Conservation (phyloP, 1,140 invertebrate species). For the Mesaphorura yosii region DNA sequence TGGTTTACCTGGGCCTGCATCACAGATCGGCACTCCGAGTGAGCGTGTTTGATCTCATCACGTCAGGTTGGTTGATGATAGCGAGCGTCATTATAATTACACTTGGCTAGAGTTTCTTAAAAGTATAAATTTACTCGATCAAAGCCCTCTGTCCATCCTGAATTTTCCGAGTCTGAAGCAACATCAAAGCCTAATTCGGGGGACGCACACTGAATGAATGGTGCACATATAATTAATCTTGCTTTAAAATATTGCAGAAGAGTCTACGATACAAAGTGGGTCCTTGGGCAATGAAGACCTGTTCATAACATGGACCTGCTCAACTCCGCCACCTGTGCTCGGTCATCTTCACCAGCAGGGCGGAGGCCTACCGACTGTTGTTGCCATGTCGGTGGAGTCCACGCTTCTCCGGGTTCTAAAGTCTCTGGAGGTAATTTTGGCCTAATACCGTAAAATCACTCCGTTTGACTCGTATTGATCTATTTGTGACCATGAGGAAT, state of each 20-base stretch:
- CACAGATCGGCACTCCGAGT: slow-evolving; percentile 39
- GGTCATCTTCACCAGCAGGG: slow-evolving; percentile 21
- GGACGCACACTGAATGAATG: no score
- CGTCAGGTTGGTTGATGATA: slow-evolving; percentile 18
- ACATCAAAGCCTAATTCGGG: no score
- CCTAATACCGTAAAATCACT: no score
- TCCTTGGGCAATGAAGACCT: slow-evolving; percentile 37
- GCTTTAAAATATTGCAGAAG: slow-evolving; percentile 32
- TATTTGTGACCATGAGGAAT: not conserved
- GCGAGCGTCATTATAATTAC: not conserved
- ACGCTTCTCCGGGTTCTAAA: slow-evolving; percentile 40
- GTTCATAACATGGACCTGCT: slow-evolving; percentile 42
- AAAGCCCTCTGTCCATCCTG: no score
- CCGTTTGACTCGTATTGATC: not conserved
- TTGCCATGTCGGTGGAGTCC: slow-evolving; percentile 42
- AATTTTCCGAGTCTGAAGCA: no score
- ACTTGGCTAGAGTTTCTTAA: not conserved
- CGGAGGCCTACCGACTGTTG: slow-evolving; percentile 30
- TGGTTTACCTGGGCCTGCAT: slow-evolving; percentile 46
- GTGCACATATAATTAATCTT: not conserved
- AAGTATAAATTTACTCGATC: no score
- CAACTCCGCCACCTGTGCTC: slow-evolving; percentile 37
- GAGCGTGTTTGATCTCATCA: slow-evolving; percentile 40
- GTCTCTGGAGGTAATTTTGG: slow-evolving; percentile 39
- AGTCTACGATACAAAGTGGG: slow-evolving; percentile 32